A percentile compares a stretch with the other conserved stretches of the same genome.
Conservation (phyloP, 2,113 vertebrate species). For the Macaca nemestrina region DNA sequence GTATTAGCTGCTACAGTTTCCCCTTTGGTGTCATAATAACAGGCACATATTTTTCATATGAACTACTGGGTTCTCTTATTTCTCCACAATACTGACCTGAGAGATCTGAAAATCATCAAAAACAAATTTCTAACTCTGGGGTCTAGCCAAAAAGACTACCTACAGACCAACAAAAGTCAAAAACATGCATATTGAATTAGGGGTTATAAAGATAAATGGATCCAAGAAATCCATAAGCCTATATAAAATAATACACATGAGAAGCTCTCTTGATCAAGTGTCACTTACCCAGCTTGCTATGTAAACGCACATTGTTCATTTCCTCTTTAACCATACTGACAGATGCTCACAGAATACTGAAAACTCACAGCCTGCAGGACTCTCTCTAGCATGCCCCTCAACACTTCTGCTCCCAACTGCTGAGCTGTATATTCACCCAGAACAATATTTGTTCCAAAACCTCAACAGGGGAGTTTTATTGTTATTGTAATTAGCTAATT, state of each 20-base stretch:
- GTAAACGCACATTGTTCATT: background rate
- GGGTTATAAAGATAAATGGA: background rate
- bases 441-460: conserved; percentile 4
- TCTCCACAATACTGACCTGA: background rate
- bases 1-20: background rate
- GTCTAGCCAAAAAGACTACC: background rate
- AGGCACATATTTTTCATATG: background rate
- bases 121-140: background rate
- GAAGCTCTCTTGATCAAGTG: background rate
- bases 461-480: background rate
- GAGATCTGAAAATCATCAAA: background rate
- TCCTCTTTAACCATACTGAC: background rate
- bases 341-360: background rate
- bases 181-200: background rate
- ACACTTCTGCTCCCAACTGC: background rate
- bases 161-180: background rate
- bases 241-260: background rate
- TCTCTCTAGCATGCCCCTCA: background rate
- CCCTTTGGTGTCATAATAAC: background rate
- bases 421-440: background rate
- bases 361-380: background rate
- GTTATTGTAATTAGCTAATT: background rate
- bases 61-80: background rate
- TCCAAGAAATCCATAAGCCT: background rate
- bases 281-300: background rate